phyloP scores from a whole-genome alignment of 2,797 vertebrate genomes.

The Simalia tracyae region DNA sequence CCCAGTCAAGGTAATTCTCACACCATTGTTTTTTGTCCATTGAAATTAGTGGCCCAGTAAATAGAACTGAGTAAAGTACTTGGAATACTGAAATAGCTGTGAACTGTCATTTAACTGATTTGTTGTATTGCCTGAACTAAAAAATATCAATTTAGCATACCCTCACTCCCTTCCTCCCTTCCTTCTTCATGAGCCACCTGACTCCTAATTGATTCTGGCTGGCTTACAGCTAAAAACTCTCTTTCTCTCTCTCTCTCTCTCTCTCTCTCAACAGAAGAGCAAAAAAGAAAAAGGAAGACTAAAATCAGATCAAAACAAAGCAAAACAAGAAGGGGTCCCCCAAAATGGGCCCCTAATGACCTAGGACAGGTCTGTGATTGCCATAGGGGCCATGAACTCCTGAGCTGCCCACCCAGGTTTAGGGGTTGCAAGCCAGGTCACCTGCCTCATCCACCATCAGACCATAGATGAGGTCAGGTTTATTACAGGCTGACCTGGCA shows the following conservation, averaged over 20 bases:
- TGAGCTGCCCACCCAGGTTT: not conserved
- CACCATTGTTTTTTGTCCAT: not conserved
- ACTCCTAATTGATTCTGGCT: not conserved
- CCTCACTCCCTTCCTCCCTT: not conserved
- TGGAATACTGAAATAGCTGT: not conserved
- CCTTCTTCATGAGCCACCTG: not conserved
- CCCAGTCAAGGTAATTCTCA: not conserved
- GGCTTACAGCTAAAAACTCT: not conserved
- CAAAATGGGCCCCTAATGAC: not conserved
- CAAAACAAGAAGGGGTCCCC: not conserved
- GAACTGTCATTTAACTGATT: not conserved
- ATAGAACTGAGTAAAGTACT: not conserved
- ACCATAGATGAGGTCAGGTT: not conserved
- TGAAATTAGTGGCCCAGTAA: not conserved
- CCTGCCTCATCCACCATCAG: not conserved
- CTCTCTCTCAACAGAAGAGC: not conserved
- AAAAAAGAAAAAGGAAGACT: not conserved
- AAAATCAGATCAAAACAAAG: not conserved
- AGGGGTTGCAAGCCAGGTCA: not conserved
- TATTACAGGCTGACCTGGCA: not conserved
- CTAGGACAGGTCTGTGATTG: no score
- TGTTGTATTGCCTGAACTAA: not conserved
- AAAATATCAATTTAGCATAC: not conserved
- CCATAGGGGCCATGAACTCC: no score
- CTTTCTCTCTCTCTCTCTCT: no score